Conservation (phyloP, 2,797 vertebrate genomes). For the Enteromius anoplus region DNA sequence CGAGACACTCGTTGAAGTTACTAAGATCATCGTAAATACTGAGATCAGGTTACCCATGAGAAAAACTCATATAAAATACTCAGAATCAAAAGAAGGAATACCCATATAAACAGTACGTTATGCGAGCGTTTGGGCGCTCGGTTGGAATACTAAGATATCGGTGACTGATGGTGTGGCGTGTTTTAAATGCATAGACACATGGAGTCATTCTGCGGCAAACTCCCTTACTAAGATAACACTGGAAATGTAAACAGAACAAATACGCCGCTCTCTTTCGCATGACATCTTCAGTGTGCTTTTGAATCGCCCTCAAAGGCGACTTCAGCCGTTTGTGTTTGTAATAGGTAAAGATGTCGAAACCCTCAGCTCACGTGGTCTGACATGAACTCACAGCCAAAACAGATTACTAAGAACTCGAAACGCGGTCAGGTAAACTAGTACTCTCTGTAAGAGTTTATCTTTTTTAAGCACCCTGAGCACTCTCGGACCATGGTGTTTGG, state of each 20-base stretch:
- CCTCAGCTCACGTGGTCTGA: neutral
- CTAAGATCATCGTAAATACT: constrained; percentile 48
- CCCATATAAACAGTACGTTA: constrained; percentile 19
- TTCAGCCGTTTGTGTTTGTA: neutral
- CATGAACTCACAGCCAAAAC: neutral
- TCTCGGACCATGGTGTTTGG: neutral
- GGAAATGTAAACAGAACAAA: constrained; percentile 64
- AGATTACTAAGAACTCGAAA: constrained; percentile 20
- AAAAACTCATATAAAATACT: constrained; percentile 38
- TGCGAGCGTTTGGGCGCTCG: neutral
- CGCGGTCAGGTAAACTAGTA: constrained; percentile 19
- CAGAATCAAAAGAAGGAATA: constrained; percentile 17
- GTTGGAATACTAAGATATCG: constrained; percentile 9
- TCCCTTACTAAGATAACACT: constrained; percentile 68
- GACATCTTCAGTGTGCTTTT: constrained; percentile 66
- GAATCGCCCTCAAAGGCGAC: constrained; percentile 37
- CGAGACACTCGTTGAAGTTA: constrained; percentile 40
- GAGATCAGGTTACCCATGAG: constrained; percentile 37
- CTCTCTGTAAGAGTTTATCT: neutral
- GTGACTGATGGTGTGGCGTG: constrained; percentile 26
- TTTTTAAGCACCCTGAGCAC: constrained; percentile 17
- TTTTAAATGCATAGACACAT: constrained; percentile 54
- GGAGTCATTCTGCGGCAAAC: constrained; percentile 26
- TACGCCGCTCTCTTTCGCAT: constrained; percentile 49
- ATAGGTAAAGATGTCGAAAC: neutral